Base-by-base conservation (phyloP, 2,888 invertebrate genomes). In the Aproaerema taeniolella region DNA sequence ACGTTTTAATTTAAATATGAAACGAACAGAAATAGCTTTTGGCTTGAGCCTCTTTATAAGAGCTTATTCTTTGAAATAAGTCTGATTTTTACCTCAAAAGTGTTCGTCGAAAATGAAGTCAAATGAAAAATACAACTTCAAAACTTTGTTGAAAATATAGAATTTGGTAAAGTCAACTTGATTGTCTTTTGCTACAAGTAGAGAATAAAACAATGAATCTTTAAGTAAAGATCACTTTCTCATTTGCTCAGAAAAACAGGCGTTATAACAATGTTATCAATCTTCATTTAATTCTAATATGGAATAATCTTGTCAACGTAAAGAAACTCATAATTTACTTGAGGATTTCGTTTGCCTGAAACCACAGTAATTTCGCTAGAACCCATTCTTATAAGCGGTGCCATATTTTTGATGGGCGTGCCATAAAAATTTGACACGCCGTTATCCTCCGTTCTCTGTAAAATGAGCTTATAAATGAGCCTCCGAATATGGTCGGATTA, bases 401-500 rank as follows among this genome's bases (percentile, higher is more conserved):
- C n/a, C 31, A 31, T 16, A 14, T 35, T 35, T 28, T 49, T 51
- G 47, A 51, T 45, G 43, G 47, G 35, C 31, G 38, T 30, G 45
- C 41, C 34, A 43, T 47, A 31, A 49, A 51, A 42, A 42, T 41
- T 45, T 34, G 43, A 43, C 45, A 43, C 41, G 29, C 31, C 29
- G 40, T 41, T 43, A 47, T 44, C 42, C 43, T 36, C 41, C 45
- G 43, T 42, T 47, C 45, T 39, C 42, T 41, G 39, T 39, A 45
- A 41, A 41, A 38, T 38, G 39, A 37, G 41, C 10, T 35, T 15
- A 15, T 15, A 26, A 35, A 35, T 35, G 15, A 35, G 26, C 15
- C 29, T 17, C 11, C 12, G 11, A 31, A 7, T 14, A 31, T 15
- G 31, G 15, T 8, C 31, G 31, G 9, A 31, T 9, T 15, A 7